Evolutionary conservation across 2,888 invertebrate genomes (phyloP), one percentile per base, ranked within the genome.

Genomic region (Caradrina kadenii): DNA sequence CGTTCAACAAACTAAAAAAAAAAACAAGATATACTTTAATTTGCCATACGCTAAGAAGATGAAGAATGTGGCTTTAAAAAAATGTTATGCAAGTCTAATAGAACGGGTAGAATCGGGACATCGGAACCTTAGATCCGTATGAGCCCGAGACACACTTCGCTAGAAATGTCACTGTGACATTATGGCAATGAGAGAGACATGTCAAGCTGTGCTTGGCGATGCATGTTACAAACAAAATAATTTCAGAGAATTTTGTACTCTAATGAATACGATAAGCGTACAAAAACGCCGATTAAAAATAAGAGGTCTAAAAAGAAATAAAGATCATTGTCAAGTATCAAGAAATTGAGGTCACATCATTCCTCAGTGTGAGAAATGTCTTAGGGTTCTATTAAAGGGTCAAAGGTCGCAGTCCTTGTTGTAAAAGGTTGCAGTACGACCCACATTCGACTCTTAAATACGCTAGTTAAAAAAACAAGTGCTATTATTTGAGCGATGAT

Each of bases 351-450:
- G 21, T 3, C 48, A 22, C 11, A 11, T 17, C 35, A 63, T 60
- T 54, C 48, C 11, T 63, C 35, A 17, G 17, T 19, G 7, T 35
- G 22, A 61, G 55, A 69, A 69, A 73, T 73, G 31, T 31, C 42
- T 35, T 49, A 19, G 13, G 21, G 31, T 42, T 63, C 50, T 4
- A 55, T 19, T 67, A 67, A 56, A 3, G 7, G 63, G 63, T 48
- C 62, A 78, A 64, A 81, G 68, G 58, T 81, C 79, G 26, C 50
- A 11, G 42, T 56, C 22, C n/a, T 31, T 7, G 22, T 48, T 61
- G 60, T 50, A 54, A 49, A 19, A 62, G 35, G 39, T 58, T 56
- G 53, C 49, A 39, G 59, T 65, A 42, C 4, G 48, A 65, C 58
- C 49, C 52, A 55, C 39, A 55, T 78, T 66, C 53, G 54, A 65